Evolutionary conservation across 2,797 vertebrate species (phyloP), one percentile per base, ranked within the genome.

Genomic region (Sebastes miniatus): DNA sequence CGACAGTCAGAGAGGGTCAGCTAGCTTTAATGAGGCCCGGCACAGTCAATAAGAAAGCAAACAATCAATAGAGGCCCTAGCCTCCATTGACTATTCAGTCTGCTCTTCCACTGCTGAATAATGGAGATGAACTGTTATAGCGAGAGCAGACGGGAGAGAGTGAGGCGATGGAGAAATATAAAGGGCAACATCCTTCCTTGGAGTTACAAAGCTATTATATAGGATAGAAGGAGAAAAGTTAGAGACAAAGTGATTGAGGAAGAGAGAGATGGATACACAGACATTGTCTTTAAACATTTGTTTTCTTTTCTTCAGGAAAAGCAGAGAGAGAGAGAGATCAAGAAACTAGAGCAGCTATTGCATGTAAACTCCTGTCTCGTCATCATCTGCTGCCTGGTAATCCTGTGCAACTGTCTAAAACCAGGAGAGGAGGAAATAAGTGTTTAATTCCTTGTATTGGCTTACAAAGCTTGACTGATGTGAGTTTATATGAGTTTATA

Each of bases 391-490:
- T 80, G 69, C 57, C 36, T 81, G 11, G 22, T 93, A 88, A 93
- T 87, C 80, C 90, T 72, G 32, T 65, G 22, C 59, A 34, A 54
- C 59, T 7, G 81, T 83, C 77, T 65, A 65, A 80, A 79, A 86
- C 63, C 76, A 81, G 47, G 25, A 69, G 63, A 76, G 4, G 36
- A 59, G n/a, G 58, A 79, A 86, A 79, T 85, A 25, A 64, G 39
- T 36, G 34, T 84, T 87, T 82, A 69, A 86, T 69, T 84, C 77
- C 56, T 47, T 70, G 6, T 61, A 32, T 69, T 82, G 56, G 57
- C 70, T 76, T 43, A 25, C 36, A 85, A 80, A 85, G 79, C 81
- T 73, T 80, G 81, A 84, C 43, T 83, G 85, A 88, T 81, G 13
- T 1, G 25, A 66, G 63, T 79, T 83, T 65, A 32, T 69, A 74